Conservation (phyloP, 2,113 vertebrate genomes). For the Sterna hirundo region DNA sequence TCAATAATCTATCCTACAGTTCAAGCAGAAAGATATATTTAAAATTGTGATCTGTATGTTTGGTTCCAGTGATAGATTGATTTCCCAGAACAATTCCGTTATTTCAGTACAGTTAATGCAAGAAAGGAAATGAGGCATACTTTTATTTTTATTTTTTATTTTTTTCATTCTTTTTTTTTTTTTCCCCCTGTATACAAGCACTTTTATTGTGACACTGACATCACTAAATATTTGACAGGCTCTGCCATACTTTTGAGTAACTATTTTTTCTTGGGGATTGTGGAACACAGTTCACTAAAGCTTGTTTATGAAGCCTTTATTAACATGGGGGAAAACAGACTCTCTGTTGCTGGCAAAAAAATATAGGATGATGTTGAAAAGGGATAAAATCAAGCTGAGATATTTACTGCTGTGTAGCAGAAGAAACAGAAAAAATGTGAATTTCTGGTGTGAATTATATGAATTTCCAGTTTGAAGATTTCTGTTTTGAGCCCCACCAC, state of each 20-base stretch:
- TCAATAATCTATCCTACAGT: background rate
- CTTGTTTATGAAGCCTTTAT: background rate
- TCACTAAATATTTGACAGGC: background rate
- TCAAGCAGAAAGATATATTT: background rate
- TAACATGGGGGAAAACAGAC: background rate
- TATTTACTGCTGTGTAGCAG: background rate
- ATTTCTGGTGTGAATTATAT: slow-evolving; percentile 16
- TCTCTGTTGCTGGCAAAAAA: background rate
- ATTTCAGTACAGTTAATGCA: background rate
- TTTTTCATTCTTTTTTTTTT: too few relatives aligned
- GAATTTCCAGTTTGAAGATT: background rate
- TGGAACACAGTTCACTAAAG: background rate
- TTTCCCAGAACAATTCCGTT: background rate
- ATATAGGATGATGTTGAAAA: background rate
- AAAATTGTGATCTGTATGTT: background rate
- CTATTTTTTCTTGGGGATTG: background rate
- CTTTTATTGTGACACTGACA: background rate
- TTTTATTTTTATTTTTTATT: background rate
- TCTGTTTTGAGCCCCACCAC: background rate
- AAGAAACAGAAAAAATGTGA: background rate
- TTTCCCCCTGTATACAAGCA: background rate
- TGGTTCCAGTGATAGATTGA: background rate
- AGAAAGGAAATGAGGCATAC: background rate
- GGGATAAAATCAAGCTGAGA: background rate
- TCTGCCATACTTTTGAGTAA: background rate